These are phyloP conservation scores for Rhinella marina DNA, from an alignment of 2,797 vertebrate species.

Conservation along the genomic window DNA sequence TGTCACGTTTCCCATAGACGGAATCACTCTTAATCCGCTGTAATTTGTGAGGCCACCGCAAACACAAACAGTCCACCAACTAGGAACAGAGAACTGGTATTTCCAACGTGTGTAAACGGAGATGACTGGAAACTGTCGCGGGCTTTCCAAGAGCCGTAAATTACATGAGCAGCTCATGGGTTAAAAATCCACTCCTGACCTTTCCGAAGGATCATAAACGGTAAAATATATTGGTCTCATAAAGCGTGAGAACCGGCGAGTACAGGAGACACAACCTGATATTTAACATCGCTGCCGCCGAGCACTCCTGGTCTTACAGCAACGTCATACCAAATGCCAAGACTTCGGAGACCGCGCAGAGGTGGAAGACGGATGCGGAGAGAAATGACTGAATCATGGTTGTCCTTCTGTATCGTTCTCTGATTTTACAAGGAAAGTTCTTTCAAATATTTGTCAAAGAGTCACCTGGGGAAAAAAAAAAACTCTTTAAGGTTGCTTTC, in stretches of 20 bases:
- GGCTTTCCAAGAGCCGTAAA: neutral
- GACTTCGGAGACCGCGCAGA: neutral
- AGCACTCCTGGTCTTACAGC: neutral
- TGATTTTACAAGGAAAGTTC: neutral
- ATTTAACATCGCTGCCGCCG: neutral
- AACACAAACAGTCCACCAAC: neutral
- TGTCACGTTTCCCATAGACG: conserved; percentile 3
- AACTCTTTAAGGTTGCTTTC: neutral
- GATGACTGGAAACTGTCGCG: neutral
- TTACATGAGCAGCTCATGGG: neutral
- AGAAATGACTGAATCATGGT: no score
- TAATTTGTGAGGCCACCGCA: neutral
- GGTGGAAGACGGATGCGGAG: neutral
- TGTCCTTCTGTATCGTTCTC: neutral
- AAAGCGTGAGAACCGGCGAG: conserved; percentile 33
- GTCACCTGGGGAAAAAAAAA: neutral
- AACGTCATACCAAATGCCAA: neutral
- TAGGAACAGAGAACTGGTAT: neutral
- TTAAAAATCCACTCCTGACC: conserved; percentile 33
- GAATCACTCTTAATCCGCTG: neutral
- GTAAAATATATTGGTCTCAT: conserved; percentile 31
- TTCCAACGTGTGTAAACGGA: neutral
- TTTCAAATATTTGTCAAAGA: neutral
- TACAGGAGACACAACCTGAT: neutral
- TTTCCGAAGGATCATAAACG: conserved; percentile 1